Evolutionary conservation across 2,113 vertebrate genomes (phyloP), one percentile per base, ranked within the genome.

Genomic region (Rynchops niger): DNA sequence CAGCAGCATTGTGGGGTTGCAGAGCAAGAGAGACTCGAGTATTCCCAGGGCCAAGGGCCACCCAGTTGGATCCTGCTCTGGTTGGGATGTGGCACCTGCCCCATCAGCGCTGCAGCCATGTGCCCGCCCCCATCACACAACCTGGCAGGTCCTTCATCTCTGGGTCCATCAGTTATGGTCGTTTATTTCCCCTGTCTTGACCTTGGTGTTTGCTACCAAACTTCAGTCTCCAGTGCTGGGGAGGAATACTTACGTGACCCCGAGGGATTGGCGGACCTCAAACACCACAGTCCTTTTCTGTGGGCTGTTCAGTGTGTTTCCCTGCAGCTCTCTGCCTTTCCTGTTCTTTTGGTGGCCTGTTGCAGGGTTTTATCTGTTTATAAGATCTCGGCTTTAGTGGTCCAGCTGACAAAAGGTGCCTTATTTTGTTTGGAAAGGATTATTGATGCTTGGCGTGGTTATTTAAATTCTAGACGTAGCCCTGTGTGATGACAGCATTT

Each of bases 1-100:
- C 0, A 0, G 2, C 36, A 15, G 63, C 0, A 0, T 2, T 15
- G 27, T 9, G 65, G 74, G 69, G 20, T 49, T 6, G 1, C 17
- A 18, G 58, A 77, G 62, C 20, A 9, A n/a, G 17, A 32, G 30
- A 55, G 14, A 3, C 1, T 40, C 3, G 2, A 9, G 6, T 12
- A 0, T 16, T 56, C 5, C 32, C 3, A 1, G 16, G 65, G 6
- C 9, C 18, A 30, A 1, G 43, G 74, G 34, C 5, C 5, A 3
- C 36, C 42, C 0, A 11, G 10, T 27, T 0, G 6, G 53, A 23
- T 40, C 55, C 66, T 36, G 71, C 34, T 29, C 3, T 1, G 0
- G 13, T 5, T 3, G 20, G 53, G 42, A 30, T 5, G 1, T 2
- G 4, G n/a, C 45, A 50, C 36, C 42, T 27, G 66, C 12, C 45